Conservation (phyloP, 1,140 invertebrate species). For the Diabrotica undecimpunctata region DNA sequence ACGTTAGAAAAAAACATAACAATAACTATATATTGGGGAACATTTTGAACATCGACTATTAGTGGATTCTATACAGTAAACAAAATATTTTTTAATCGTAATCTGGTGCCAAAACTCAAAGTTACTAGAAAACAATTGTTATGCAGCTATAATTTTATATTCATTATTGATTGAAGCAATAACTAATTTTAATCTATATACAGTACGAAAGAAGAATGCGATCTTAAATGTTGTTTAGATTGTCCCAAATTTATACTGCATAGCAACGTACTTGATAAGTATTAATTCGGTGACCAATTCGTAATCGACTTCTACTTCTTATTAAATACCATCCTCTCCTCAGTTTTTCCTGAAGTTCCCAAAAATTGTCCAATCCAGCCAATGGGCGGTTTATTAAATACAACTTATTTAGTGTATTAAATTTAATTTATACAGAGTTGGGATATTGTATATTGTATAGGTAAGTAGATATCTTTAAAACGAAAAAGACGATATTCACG, state of each 20-base stretch:
- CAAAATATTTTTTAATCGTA: conserved; percentile 38
- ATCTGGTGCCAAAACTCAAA: conserved; percentile 43
- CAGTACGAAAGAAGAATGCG: too few relatives aligned
- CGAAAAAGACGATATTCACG: too few relatives aligned
- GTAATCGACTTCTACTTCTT: conserved; percentile 35
- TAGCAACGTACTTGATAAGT: conserved; percentile 21
- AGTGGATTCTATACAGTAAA: conserved; percentile 33
- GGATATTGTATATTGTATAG: too few relatives aligned
- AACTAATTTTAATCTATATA: neutral
- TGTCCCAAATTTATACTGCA: conserved; percentile 26
- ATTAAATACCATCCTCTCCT: conserved; percentile 35
- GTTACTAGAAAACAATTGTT: conserved; percentile 39
- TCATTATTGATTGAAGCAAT: neutral
- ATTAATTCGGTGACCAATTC: conserved; percentile 33
- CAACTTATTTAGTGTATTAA: too few relatives aligned
- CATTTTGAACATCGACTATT: conserved; percentile 41
- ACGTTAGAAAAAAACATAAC: conserved; percentile 15
- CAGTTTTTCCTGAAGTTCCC: too few relatives aligned
- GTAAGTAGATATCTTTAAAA: too few relatives aligned
- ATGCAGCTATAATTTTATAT: conserved; percentile 26
- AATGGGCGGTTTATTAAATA: too few relatives aligned
- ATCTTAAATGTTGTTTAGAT: too few relatives aligned
- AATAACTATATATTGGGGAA: conserved; percentile 43
- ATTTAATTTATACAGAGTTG: too few relatives aligned
- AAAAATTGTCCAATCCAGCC: too few relatives aligned